Conservation (phyloP, 2,888 invertebrate species). For the Pharmacophagus antenor region DNA sequence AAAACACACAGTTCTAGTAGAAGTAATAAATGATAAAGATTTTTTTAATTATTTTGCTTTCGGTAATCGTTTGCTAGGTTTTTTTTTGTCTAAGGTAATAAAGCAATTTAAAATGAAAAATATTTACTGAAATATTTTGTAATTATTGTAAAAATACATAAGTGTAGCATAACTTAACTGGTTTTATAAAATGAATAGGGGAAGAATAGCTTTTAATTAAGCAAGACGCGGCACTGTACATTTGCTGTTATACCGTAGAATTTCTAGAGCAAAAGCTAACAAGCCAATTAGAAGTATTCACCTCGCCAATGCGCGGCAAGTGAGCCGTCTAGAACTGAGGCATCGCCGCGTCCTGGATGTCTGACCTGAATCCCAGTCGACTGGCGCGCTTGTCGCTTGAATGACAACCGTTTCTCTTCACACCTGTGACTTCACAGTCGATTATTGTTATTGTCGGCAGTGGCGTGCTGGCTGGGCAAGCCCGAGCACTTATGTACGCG, state of each 20-base stretch:
- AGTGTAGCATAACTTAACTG: too few relatives aligned
- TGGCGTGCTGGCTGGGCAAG: too few relatives aligned
- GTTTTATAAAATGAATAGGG: too few relatives aligned
- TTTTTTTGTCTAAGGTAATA: too few relatives aligned
- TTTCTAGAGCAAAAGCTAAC: conserved; percentile 14
- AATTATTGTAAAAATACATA: too few relatives aligned
- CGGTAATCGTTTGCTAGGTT: too few relatives aligned
- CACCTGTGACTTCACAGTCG: conserved; percentile 34
- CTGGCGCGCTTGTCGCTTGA: conserved; percentile 41
- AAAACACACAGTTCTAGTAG: not conserved
- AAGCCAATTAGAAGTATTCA: conserved; percentile 25
- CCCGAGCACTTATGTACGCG: too few relatives aligned
- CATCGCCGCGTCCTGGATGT: conserved; percentile 44
- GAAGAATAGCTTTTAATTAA: not conserved
- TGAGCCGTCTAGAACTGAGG: conserved; percentile 17
- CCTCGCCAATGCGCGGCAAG: conserved; percentile 9
- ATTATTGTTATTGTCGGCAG: conserved; percentile 38
- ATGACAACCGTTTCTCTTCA: conserved; percentile 49
- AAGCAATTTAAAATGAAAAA: too few relatives aligned
- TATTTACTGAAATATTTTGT: too few relatives aligned
- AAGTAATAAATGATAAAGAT: not conserved
- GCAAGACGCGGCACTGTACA: not conserved
- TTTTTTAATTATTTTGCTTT: not conserved
- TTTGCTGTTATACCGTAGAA: not conserved
- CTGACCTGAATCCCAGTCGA: conserved; percentile 46